Conservation (phyloP, 1,140 invertebrate genomes). For the Brachionus angularis region DNA sequence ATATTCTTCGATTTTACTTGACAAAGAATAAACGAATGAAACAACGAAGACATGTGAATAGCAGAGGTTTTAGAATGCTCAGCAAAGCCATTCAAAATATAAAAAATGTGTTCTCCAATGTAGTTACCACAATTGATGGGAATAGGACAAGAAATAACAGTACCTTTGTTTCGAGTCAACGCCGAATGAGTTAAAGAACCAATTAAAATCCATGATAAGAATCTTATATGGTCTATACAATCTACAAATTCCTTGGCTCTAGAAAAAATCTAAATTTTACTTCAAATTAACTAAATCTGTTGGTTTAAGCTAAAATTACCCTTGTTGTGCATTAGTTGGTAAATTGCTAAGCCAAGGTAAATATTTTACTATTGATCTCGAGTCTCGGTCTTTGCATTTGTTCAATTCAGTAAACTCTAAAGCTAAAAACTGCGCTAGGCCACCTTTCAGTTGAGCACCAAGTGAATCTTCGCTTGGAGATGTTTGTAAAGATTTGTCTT, state of each 20-base stretch:
- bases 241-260: constrained; percentile 84
- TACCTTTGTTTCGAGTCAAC: constrained; percentile 56
- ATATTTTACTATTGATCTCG: constrained; percentile 69
- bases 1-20: constrained; percentile 56
- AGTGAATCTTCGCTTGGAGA: constrained; percentile 72
- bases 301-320: constrained; percentile 60
- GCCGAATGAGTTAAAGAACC: constrained; percentile 84
- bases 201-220: constrained; percentile 89
- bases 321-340: constrained; percentile 76
- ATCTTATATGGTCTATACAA: constrained; percentile 84
- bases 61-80: constrained; percentile 80
- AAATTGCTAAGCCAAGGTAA: constrained; percentile 87
- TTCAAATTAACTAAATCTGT: not conserved
- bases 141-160: constrained; percentile 72
- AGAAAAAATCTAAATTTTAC: constrained; percentile 22
- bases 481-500: constrained; percentile 40
- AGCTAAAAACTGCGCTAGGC: constrained; percentile 86
- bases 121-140: constrained; percentile 90
- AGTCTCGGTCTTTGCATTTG: constrained; percentile 28
- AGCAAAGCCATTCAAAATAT: constrained; percentile 85
- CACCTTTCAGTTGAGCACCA: constrained; percentile 87
- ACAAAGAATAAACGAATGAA: constrained; percentile 68
- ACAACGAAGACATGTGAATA: constrained; percentile 80
- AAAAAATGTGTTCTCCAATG: constrained; percentile 91
- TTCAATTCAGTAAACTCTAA: constrained; percentile 74